Conservation (phyloP, 2,797 vertebrate genomes). For the Channallabes apus region DNA sequence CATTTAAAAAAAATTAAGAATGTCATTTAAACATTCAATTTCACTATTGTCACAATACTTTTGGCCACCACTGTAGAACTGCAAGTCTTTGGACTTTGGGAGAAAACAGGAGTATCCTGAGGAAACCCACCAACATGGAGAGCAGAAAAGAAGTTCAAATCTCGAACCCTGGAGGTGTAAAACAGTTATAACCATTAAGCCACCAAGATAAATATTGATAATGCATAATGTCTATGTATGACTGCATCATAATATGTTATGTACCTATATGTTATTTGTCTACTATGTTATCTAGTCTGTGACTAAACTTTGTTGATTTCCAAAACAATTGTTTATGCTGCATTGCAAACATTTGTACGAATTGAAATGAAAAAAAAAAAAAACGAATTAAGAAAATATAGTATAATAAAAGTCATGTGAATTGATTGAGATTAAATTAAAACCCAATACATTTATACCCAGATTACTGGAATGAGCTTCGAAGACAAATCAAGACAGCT, state of each 20-base stretch:
- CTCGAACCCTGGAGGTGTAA: no score
- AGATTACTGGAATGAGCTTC: neutral
- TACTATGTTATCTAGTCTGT: neutral
- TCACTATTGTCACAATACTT: no score
- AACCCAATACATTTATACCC: neutral
- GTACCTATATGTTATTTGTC: neutral
- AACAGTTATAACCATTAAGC: neutral
- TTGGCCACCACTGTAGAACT: no score
- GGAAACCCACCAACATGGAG: no score
- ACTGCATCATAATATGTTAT: neutral
- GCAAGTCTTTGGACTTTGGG: no score
- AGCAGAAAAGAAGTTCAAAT: no score
- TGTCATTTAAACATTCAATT: no score
- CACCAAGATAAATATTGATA: neutral
- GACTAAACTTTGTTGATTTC: neutral
- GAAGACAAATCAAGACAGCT: constrained; percentile 2
- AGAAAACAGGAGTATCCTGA: no score
- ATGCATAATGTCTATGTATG: neutral
- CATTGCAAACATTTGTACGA: neutral
- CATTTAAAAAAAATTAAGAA: no score
- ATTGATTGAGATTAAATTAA: neutral
- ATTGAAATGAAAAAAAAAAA: neutral
- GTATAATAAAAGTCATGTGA: neutral
- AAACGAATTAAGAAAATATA: neutral
- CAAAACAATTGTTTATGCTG: neutral